A percentile compares a stretch with the other conserved stretches of the same genome.
Conservation (phyloP, 1,140 invertebrate species). For the Dreissena polymorpha region DNA sequence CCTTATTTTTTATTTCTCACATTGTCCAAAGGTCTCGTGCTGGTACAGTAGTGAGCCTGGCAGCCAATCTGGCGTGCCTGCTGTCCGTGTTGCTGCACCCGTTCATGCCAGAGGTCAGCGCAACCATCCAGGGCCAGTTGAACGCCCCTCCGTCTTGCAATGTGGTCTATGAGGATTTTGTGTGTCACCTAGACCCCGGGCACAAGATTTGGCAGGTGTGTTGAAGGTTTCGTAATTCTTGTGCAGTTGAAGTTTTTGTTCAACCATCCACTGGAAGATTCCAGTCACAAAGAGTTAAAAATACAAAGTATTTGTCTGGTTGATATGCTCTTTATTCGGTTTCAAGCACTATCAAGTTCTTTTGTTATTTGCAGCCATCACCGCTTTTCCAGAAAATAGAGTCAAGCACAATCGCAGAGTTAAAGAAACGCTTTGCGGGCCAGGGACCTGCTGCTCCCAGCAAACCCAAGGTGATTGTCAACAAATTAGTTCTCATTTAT, state of each 20-base stretch:
- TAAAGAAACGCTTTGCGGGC: constrained; percentile 88
- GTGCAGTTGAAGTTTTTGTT: too few species aligned
- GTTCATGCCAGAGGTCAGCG: constrained; percentile 93
- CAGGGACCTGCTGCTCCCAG: constrained; percentile 52
- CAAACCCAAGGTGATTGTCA: constrained; percentile 34
- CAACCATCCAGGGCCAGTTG: constrained; percentile 87
- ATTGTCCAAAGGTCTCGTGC: constrained; percentile 84
- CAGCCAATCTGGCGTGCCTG: constrained; percentile 91
- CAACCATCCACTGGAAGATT: too few species aligned
- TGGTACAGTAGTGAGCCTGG: constrained; percentile 91
- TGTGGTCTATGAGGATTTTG: constrained; percentile 83
- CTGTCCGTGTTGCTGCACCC: constrained; percentile 92
- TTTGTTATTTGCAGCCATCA: constrained; percentile 82
- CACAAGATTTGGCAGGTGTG: constrained; percentile 92
- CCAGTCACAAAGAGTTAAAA: too few species aligned
- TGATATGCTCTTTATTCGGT: too few species aligned
- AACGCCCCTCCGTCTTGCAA: constrained; percentile 82
- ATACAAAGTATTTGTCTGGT: too few species aligned
- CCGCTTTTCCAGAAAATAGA: constrained; percentile 96
- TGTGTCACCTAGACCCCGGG: constrained; percentile 87
- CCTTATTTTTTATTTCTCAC: too few species aligned
- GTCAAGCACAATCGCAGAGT: constrained; percentile 84
- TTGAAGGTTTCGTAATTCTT: not conserved
- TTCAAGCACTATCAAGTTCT: too few species aligned
- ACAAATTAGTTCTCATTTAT: too few species aligned